These are phyloP conservation scores for Clarias batrachus DNA, from an alignment of 2,113 vertebrate species.

Conservation along the genomic window DNA sequence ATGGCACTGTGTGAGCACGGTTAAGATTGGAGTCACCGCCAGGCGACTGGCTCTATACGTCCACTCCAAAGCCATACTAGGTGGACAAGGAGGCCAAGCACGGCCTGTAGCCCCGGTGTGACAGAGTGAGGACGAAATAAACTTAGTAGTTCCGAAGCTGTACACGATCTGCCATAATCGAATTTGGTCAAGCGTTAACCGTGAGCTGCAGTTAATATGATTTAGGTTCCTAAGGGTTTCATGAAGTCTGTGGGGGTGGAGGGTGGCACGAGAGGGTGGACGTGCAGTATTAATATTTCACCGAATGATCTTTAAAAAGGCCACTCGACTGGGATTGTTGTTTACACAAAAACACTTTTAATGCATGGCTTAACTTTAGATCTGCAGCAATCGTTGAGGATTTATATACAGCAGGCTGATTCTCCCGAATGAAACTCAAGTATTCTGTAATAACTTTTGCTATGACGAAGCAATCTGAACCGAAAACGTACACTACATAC, in stretches of 20 bases:
- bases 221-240: not conserved
- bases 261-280: not conserved
- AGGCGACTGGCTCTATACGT: slow-evolving; percentile 10
- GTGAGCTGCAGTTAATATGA: not conserved
- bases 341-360: not conserved
- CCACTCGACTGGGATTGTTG: not conserved
- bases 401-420: too few species aligned
- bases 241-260: not conserved
- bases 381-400: too few species aligned
- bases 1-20: not conserved
- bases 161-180: not conserved
- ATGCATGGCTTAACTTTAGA: not conserved
- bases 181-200: not conserved
- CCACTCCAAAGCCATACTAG: not conserved
- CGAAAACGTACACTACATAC: too few species aligned
- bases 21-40: not conserved
- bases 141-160: not conserved
- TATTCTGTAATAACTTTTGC: too few species aligned
- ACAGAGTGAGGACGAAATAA: not conserved
- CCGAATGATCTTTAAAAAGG: not conserved
- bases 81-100: not conserved
- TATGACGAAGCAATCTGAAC: too few species aligned
- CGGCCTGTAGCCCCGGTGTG: not conserved
- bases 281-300: not conserved
- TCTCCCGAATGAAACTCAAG: too few species aligned